Percentiles rank a stretch among this genome's conserved stretches.
These are phyloP conservation scores for Autographa gamma DNA, from an alignment of 2,888 invertebrate species.

Conservation along the genomic window DNA sequence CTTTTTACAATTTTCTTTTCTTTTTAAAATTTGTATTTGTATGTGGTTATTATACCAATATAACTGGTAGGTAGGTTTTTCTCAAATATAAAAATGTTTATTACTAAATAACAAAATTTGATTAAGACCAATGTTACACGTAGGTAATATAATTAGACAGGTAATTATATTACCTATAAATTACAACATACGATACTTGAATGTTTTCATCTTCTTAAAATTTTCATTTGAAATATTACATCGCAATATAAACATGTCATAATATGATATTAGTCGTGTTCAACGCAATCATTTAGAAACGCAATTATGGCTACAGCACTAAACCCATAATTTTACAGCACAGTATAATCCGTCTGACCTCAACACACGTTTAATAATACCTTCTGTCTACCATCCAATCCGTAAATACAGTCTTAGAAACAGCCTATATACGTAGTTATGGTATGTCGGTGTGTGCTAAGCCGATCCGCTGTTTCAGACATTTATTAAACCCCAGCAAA, in stretches of 20 bases:
- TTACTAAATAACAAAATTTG: too few species aligned
- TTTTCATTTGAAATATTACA: not conserved
- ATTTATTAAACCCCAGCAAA: slow-evolving; percentile 69
- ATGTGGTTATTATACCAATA: too few species aligned
- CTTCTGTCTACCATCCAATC: slow-evolving; percentile 20
- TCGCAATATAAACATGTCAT: not conserved
- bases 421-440: slow-evolving; percentile 10
- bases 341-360: not conserved
- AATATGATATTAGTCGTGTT: not conserved
- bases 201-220: not conserved
- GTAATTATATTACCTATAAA: too few species aligned
- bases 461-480: slow-evolving; percentile 67
- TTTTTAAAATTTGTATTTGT: too few species aligned
- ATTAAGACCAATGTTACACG: too few species aligned
- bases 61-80: too few species aligned
- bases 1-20: too few species aligned
- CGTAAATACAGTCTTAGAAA: slow-evolving; percentile 19
- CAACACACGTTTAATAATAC: not conserved
- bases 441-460: slow-evolving; percentile 42
- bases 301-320: not conserved
- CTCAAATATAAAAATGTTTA: too few species aligned
- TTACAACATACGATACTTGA: not conserved
- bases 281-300: not conserved
- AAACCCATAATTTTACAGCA: not conserved
- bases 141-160: too few species aligned